Conservation (phyloP, 2,797 vertebrate genomes). For the Anabas testudineus region DNA sequence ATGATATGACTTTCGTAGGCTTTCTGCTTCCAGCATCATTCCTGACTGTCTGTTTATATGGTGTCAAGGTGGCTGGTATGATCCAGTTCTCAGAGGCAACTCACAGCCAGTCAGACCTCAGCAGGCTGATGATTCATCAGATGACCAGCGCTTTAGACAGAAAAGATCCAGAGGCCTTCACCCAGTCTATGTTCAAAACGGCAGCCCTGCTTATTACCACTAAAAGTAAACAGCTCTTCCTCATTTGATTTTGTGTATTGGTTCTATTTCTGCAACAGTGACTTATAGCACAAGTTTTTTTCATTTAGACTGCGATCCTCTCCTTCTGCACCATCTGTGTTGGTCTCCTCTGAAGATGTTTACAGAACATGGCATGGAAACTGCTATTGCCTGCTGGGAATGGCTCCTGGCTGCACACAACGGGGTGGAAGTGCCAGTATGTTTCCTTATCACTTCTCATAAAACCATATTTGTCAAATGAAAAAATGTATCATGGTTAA, state of each 20-base stretch:
- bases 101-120: conserved; percentile 90
- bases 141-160: conserved; percentile 88
- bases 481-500: neutral
- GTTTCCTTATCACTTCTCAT: conserved; percentile 20
- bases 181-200: conserved; percentile 97
- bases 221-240: conserved; percentile 83
- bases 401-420: conserved; percentile 96
- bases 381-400: conserved; percentile 97
- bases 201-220: conserved; percentile 94
- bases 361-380: conserved; percentile 95
- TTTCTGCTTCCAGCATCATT: neutral
- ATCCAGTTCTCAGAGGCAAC: conserved; percentile 92
- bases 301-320: conserved; percentile 90
- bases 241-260: neutral
- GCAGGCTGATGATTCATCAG: conserved; percentile 91
- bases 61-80: conserved; percentile 93
- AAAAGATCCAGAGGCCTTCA: conserved; percentile 88
- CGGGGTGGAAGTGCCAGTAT: conserved; percentile 95
- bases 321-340: conserved; percentile 95
- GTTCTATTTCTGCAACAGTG: neutral
- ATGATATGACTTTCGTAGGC: neutral
- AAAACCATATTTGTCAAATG: neutral
- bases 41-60: neutral
- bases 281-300: neutral
- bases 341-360: conserved; percentile 98